Conservation (phyloP, 2,888 invertebrate species). For the Catocala sponsa region DNA sequence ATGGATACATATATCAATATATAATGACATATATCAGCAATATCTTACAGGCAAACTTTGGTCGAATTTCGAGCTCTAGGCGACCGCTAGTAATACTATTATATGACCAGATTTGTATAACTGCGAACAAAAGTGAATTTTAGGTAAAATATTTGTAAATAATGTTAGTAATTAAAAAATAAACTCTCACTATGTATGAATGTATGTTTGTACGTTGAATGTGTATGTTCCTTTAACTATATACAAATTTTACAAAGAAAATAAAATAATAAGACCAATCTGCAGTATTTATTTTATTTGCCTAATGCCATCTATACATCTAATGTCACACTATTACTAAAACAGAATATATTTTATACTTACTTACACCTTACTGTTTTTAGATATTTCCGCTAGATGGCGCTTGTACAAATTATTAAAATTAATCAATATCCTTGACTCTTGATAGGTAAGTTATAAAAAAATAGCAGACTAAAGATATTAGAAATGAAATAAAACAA, state of each 20-base stretch:
- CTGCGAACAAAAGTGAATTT: too few species aligned
- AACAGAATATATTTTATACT: neutral
- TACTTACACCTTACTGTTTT: neutral
- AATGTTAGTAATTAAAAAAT: slow-evolving; percentile 16
- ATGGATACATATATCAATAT: too few species aligned
- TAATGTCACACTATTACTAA: neutral
- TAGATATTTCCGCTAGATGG: neutral
- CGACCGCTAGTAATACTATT: neutral
- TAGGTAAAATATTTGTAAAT: slow-evolving; percentile 11
- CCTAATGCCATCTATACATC: neutral
- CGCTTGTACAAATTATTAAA: neutral
- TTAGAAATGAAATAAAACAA: too few species aligned
- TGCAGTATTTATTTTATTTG: neutral
- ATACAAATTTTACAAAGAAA: too few species aligned
- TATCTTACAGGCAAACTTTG: too few species aligned
- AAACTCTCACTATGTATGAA: slow-evolving; percentile 17
- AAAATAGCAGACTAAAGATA: too few species aligned
- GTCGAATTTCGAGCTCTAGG: too few species aligned
- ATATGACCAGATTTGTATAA: neutral
- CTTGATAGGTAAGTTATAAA: too few species aligned
- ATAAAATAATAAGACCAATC: neutral
- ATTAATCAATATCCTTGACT: too few species aligned
- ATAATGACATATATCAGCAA: too few species aligned
- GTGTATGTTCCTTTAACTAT: neutral
- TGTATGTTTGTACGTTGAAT: slow-evolving; percentile 14